These are phyloP conservation scores for Gorsachius goisagi DNA, from an alignment of 2,113 vertebrate species.

Conservation along the genomic window DNA sequence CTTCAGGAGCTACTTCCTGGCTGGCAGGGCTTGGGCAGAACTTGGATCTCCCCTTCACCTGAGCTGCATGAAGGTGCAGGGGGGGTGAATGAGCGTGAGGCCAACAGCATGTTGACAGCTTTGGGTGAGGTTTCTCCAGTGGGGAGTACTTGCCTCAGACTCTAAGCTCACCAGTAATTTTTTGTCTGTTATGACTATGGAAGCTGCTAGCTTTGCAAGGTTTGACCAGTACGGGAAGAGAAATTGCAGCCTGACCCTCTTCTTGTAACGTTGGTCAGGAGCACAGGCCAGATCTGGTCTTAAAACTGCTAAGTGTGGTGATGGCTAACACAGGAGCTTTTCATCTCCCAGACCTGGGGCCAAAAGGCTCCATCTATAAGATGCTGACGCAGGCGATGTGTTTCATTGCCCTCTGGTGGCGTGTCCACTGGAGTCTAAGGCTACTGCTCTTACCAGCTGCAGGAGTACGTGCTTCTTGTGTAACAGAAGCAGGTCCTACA, in stretches of 20 bases:
- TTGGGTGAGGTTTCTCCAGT: not conserved
- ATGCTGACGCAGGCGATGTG: not conserved
- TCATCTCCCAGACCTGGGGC: not conserved
- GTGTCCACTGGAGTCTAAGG: not conserved
- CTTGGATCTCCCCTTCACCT: not conserved
- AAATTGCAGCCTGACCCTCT: not conserved
- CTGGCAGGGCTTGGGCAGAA: not conserved
- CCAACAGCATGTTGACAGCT: not conserved
- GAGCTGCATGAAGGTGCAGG: not conserved
- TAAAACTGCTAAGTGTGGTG: not conserved
- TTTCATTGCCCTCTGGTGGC: constrained; percentile 26
- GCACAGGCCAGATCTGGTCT: not conserved
- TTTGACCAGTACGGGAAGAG: not conserved
- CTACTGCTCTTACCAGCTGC: not conserved
- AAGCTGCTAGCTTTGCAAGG: not conserved
- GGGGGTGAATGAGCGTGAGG: not conserved
- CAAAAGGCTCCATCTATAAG: not conserved
- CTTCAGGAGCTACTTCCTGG: not conserved
- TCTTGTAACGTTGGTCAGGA: not conserved
- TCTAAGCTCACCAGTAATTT: not conserved
- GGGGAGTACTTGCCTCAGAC: not conserved
- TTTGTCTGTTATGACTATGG: not conserved
- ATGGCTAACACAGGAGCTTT: not conserved
- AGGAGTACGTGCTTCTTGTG: not conserved
- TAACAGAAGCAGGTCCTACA: not conserved